Conservation (phyloP, 2,888 invertebrate genomes). For the Eupithecia exiguata region DNA sequence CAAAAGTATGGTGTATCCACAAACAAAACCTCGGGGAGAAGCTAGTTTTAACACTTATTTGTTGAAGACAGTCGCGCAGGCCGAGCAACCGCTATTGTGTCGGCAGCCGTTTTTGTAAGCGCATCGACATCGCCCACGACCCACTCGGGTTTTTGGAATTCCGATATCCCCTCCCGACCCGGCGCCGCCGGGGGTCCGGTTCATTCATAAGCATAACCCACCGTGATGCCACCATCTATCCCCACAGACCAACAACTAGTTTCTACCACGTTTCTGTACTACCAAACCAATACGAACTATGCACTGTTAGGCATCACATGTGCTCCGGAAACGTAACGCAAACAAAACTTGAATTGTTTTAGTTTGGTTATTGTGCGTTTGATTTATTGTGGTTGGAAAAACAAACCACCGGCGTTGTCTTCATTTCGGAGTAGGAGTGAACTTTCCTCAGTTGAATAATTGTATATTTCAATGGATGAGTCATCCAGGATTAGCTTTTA, state of each 20-base stretch:
- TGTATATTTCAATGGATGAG: conserved; percentile 1
- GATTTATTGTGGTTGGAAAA: conserved; percentile 56
- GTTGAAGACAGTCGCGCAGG: conserved; percentile 48
- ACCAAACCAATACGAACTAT: not conserved
- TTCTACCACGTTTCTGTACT: not conserved
- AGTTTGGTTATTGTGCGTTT: conserved; percentile 57
- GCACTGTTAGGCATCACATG: conserved; percentile 54
- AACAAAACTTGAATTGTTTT: conserved; percentile 72
- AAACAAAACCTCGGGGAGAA: not conserved
- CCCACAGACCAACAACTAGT: conserved; percentile 2
- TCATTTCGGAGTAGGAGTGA: conserved; percentile 33
- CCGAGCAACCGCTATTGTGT: conserved; percentile 60
- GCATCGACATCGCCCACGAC: conserved; percentile 74
- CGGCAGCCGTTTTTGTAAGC: conserved; percentile 68
- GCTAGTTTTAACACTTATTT: conserved; percentile 12
- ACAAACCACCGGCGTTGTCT: conserved; percentile 68
- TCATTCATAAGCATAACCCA: conserved; percentile 82
- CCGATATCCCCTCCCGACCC: conserved; percentile 52
- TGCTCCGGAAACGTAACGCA: conserved; percentile 71
- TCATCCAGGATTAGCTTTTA: not conserved
- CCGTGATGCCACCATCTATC: conserved; percentile 60
- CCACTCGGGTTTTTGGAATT: conserved; percentile 82
- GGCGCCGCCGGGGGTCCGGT: conserved; percentile 66
- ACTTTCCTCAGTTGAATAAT: not conserved
- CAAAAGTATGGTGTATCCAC: not conserved